Conservation (phyloP, 37 sponge, comb jelly and placozoan species). For the Hormiphora californensis region DNA sequence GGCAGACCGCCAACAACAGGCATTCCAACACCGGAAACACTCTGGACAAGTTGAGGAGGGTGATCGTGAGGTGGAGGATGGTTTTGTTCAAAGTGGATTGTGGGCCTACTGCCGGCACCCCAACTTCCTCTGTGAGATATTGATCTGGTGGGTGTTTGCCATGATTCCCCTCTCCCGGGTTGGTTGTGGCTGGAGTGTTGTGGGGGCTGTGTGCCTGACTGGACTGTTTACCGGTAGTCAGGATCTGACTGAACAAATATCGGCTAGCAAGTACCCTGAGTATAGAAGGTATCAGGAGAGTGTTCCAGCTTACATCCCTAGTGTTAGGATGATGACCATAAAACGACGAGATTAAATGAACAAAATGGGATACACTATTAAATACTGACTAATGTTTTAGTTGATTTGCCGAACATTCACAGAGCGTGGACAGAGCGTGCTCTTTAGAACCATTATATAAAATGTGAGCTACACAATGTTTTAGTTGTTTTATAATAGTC, state of each 20-base stretch:
- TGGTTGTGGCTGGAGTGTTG: neutral
- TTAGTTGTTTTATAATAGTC: too few relatives aligned
- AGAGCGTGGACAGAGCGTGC: too few relatives aligned
- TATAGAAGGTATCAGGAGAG: neutral
- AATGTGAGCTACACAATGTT: too few relatives aligned
- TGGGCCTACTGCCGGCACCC: slow-evolving; percentile 25
- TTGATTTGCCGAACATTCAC: too few relatives aligned
- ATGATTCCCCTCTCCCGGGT: neutral
- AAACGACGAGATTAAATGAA: too few relatives aligned
- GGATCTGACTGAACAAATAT: slow-evolving; percentile 35
- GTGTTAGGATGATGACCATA: slow-evolving; percentile 26
- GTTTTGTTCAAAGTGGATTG: neutral
- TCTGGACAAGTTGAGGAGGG: neutral
- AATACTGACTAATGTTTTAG: too few relatives aligned
- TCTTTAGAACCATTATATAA: too few relatives aligned
- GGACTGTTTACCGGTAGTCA: slow-evolving; percentile 15
- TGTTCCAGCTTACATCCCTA: slow-evolving; percentile 35
- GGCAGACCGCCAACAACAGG: slow-evolving; percentile 7
- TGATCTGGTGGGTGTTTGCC: slow-evolving; percentile 35
- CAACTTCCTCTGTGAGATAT: slow-evolving; percentile 15
- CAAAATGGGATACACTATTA: too few relatives aligned
- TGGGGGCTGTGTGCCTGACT: slow-evolving; percentile 11
- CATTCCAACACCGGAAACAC: neutral
- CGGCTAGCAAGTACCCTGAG: slow-evolving; percentile 19
- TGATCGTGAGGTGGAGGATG: neutral